These are phyloP conservation scores for Argya squamiceps DNA, from an alignment of 2,797 vertebrate species.

Conservation along the genomic window DNA sequence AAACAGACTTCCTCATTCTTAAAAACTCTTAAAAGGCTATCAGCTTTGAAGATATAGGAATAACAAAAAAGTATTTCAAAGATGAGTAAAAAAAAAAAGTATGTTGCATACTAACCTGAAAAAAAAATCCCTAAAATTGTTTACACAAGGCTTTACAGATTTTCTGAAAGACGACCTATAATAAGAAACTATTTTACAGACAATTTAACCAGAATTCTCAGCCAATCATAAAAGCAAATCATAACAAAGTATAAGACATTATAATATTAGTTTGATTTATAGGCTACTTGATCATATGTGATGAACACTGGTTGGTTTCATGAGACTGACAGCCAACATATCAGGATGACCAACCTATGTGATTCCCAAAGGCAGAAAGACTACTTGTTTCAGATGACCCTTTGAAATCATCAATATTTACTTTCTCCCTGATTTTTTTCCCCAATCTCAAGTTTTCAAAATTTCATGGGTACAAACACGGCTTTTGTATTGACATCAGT, in stretches of 20 bases:
- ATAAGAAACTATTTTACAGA: not conserved
- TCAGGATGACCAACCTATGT: not conserved
- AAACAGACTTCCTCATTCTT: not conserved
- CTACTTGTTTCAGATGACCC: not conserved
- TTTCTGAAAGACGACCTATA: not conserved
- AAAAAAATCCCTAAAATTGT: not conserved
- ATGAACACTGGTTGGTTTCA: not conserved
- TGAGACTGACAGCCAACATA: not conserved
- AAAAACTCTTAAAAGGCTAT: not conserved
- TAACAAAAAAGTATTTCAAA: not conserved
- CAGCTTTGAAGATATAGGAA: not conserved
- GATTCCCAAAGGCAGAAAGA: not conserved
- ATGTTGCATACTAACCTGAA: not conserved
- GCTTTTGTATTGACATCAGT: conserved; percentile 6
- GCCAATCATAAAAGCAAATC: not conserved
- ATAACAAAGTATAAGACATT: not conserved
- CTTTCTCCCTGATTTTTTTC: not conserved
- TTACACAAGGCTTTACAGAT: not conserved
- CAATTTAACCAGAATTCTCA: not conserved
- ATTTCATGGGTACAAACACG: not conserved
- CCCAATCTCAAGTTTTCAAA: not conserved
- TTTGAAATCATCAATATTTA: not conserved
- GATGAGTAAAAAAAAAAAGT: not conserved
- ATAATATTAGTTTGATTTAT: not conserved
- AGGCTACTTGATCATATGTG: not conserved